Percentiles rank a stretch among this genome's conserved stretches.
Conservation (phyloP, 2,797 vertebrate species). For the Eulemur coronatus region DNA sequence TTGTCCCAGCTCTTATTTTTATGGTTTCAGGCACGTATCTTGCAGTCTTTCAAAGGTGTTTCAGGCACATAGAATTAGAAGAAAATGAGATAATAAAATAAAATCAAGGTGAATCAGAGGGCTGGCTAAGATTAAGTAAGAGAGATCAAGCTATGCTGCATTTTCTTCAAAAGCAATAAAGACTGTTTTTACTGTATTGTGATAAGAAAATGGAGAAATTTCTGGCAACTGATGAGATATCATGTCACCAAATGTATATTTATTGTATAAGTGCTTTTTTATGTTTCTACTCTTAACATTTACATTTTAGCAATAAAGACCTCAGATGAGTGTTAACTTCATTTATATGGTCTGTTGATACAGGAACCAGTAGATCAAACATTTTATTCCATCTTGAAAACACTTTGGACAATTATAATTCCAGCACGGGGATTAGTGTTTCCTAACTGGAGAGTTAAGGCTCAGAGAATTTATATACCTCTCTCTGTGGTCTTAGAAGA, state of each 20-base stretch:
- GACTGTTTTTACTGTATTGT: neutral
- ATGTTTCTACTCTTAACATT: neutral
- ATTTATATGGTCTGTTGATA: neutral
- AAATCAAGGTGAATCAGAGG: neutral
- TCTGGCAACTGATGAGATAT: neutral
- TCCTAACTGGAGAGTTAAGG: neutral
- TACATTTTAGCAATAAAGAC: neutral
- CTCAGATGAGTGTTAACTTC: neutral
- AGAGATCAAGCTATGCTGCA: neutral
- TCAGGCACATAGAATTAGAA: neutral
- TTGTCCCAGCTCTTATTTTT: neutral
- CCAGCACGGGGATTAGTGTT: neutral
- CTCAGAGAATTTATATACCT: neutral
- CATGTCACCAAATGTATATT: neutral
- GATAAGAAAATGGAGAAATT: neutral
- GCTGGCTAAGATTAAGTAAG: neutral
- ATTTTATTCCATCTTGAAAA: neutral
- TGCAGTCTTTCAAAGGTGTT: neutral
- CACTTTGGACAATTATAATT: neutral
- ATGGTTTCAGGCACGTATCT: neutral
- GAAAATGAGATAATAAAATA: neutral
- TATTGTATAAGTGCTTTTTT: neutral
- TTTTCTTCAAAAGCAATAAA: neutral
- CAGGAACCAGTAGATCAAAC: neutral
- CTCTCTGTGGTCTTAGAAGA: neutral